Evolutionary conservation across 1,140 invertebrate species (phyloP).

Genomic region (Harpegnathos saltator): DNA sequence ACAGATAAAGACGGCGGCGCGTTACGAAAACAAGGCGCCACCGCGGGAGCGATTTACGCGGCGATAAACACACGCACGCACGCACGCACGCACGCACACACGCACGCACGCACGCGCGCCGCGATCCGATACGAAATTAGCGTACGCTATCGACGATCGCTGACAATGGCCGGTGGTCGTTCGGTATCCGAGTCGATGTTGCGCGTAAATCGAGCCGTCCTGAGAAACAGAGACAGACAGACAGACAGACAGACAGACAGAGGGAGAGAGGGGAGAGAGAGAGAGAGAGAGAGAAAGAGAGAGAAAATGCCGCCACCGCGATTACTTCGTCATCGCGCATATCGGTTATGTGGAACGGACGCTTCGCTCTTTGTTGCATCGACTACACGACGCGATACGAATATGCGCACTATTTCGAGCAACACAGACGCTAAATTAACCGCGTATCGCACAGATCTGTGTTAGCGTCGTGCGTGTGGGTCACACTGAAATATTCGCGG

Average conservation of each 20-base stretch:
- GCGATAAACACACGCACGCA: conserved; percentile 57
- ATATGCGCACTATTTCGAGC: conserved; percentile 52
- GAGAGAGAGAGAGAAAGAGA: conserved; percentile 5
- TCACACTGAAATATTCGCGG: no score
- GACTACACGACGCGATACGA: background rate
- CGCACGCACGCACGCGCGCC: background rate
- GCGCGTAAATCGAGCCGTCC: conserved; percentile 47
- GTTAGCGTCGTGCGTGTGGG: no score
- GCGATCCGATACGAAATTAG: conserved; percentile 45
- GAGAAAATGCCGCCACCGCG: background rate
- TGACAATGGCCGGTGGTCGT: conserved; percentile 21
- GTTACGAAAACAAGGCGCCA: conserved; percentile 73
- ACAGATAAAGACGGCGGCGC: conserved; percentile 67
- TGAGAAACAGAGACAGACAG: no score
- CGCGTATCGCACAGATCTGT: background rate
- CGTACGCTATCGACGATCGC: conserved; percentile 58
- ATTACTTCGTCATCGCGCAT: conserved; percentile 31
- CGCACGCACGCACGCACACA: background rate
- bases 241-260: no score
- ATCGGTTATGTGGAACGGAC: background rate
- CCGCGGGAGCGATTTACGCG: conserved; percentile 62
- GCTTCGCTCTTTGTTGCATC: no score
- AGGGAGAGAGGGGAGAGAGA: background rate
- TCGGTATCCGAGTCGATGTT: conserved; percentile 38
- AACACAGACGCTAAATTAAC: conserved; percentile 22